These are phyloP conservation scores for Hipparchia sbordonii DNA, from an alignment of 2,888 invertebrate genomes.

Conservation along the genomic window DNA sequence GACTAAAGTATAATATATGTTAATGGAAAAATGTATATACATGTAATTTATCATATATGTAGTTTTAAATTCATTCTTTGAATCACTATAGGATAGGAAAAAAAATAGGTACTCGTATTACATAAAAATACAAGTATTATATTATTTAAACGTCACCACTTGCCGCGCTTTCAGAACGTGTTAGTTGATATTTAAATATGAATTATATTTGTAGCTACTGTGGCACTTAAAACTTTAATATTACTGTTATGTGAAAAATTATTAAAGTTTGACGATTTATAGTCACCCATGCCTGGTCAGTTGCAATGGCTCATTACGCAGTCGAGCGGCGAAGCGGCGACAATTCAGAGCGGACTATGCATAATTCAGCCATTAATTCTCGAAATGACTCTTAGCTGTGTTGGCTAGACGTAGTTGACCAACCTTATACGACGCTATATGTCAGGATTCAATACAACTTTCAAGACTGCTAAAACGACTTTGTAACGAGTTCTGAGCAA, in stretches of 20 bases:
- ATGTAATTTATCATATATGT: too few relatives aligned
- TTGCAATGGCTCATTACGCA: constrained; percentile 57
- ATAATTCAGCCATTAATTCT: constrained; percentile 80
- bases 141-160: too few relatives aligned
- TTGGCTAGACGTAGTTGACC: constrained; percentile 68
- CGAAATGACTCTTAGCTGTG: constrained; percentile 76
- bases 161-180: too few relatives aligned
- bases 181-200: too few relatives aligned
- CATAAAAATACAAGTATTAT: too few relatives aligned
- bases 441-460: constrained; percentile 62
- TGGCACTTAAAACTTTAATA: too few relatives aligned
- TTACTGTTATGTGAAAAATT: neutral
- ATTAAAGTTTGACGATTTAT: constrained; percentile 30
- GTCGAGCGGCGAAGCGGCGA: constrained; percentile 66
- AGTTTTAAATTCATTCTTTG: too few relatives aligned
- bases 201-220: too few relatives aligned
- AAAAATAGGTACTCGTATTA: too few relatives aligned
- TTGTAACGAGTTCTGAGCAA: constrained; percentile 40
- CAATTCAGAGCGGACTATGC: constrained; percentile 76
- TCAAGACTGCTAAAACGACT: constrained; percentile 50
- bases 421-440: constrained; percentile 61
- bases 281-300: constrained; percentile 34
- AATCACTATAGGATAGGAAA: too few relatives aligned
- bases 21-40: too few relatives aligned
- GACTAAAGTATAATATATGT: too few relatives aligned